Evolutionary conservation across 2,797 vertebrate species (phyloP), one percentile per base, ranked within the genome.

Genomic region (Trachurus trachurus): DNA sequence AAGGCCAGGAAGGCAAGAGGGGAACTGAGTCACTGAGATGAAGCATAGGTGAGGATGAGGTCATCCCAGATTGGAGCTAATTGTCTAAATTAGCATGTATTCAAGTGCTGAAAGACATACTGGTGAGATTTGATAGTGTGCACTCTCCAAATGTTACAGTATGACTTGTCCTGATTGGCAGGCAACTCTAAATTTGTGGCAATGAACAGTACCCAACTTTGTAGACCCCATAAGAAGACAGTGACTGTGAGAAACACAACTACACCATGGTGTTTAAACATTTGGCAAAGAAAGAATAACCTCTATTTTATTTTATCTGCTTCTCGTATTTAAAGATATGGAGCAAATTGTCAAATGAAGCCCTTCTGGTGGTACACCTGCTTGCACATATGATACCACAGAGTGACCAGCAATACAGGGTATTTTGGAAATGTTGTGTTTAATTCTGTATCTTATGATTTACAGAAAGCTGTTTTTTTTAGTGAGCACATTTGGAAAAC

Each of bases 21-120:
- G 74, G 21, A 62, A 40, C 53, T 85, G 71, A 85, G 58, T 88
- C 78, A 84, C 45, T 56, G 82, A 77, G 69, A 83, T 83, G 70
- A 81, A 72, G 68, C 21, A 9, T 75, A 60, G 66, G 71, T 76
- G 66, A 81, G 74, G 79, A 88, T 77, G 77, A 89, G 73, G 76
- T 89, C 85, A 84, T 81, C 22, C 44, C 21, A 60, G 63, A 76
- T 84, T 63, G 21, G 44, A 65, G 31, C 70, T 61, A 54, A 71
- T 84, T 70, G 16, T 83, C 66, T 76, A 63, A 66, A 64, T 9
- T 9, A 3, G 31, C 22, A 45, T 34, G 9, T 13, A 74, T 71
- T 60, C 45, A 16, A 70, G 72, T 6, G 54, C 63, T 75, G 57
- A 64, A 58, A 45, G 61, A 66, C 63, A 44, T 59, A 71, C 26